phyloP scores from a whole-genome alignment of 2,113 vertebrate genomes.

The Pluvialis apricaria region DNA sequence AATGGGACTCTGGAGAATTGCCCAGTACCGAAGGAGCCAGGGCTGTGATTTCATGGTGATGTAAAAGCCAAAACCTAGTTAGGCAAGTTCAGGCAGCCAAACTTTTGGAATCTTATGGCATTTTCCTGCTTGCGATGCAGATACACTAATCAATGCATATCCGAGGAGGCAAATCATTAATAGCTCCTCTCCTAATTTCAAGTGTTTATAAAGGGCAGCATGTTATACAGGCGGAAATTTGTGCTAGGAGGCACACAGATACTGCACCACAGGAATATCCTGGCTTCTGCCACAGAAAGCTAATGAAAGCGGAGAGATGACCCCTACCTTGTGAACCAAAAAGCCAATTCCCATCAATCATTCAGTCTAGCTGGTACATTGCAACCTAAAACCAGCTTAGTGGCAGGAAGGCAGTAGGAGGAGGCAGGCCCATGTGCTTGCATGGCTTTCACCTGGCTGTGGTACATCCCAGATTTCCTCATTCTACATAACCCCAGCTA shows the following conservation, averaged over 20 bases:
- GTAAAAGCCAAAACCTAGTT: background rate
- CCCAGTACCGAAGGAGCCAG: background rate
- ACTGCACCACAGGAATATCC: background rate
- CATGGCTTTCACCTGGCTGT: background rate
- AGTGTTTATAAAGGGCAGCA: background rate
- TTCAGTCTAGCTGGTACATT: background rate
- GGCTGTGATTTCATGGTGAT: background rate
- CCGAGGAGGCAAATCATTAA: accelerated
- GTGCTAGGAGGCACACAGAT: background rate
- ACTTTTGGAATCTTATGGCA: background rate
- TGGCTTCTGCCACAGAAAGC: background rate
- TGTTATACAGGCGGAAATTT: background rate
- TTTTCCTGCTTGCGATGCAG: background rate
- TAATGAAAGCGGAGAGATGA: background rate
- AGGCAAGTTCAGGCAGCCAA: background rate
- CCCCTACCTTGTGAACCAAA: background rate
- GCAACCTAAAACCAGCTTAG: background rate
- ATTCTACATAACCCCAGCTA: background rate
- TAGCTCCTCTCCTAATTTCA: background rate
- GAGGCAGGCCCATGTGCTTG: background rate
- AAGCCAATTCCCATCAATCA: background rate
- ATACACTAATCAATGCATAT: background rate
- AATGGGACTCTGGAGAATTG: accelerated
- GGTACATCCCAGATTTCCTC: background rate
- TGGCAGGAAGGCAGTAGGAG: background rate